phyloP scores from a whole-genome alignment of 2,113 vertebrate genomes.

The Dermatemys mawii region DNA sequence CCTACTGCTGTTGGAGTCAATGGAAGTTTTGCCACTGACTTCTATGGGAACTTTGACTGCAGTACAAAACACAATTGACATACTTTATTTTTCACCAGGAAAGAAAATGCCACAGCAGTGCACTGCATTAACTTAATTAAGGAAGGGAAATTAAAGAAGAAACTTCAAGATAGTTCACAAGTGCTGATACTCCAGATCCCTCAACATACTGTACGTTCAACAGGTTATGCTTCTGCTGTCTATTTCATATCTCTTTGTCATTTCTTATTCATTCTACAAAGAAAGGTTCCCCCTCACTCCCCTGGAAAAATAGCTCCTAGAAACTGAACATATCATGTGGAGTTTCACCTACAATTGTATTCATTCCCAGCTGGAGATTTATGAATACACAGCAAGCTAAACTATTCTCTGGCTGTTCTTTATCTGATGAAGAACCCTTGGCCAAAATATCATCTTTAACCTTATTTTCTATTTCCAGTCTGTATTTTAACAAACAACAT shows the following conservation, averaged over 20 bases:
- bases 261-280: constrained; percentile 54
- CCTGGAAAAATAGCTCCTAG: constrained; percentile 39
- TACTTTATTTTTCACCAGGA: constrained; percentile 48
- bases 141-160: constrained; percentile 72
- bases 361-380: constrained; percentile 55
- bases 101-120: constrained; percentile 63
- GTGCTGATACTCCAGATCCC: constrained; percentile 55
- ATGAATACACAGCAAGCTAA: constrained; percentile 41
- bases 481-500: constrained; percentile 77
- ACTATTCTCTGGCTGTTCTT: constrained; percentile 55
- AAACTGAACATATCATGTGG: constrained; percentile 48
- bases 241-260: constrained; percentile 57
- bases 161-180: constrained; percentile 60
- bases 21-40: constrained; percentile 14
- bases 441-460: constrained; percentile 72
- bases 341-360: constrained; percentile 57
- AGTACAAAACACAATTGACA: constrained; percentile 14
- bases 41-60: constrained; percentile 40
- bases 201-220: constrained; percentile 53
- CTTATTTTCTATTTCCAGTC: constrained; percentile 72
- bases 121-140: constrained; percentile 45
- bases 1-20: constrained; percentile 45
- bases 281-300: constrained; percentile 50
- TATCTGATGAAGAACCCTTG: constrained; percentile 53
- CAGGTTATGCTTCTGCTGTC: constrained; percentile 14